These are phyloP conservation scores for Heterotis niloticus DNA, from an alignment of 2,113 vertebrate species.

Conservation along the genomic window DNA sequence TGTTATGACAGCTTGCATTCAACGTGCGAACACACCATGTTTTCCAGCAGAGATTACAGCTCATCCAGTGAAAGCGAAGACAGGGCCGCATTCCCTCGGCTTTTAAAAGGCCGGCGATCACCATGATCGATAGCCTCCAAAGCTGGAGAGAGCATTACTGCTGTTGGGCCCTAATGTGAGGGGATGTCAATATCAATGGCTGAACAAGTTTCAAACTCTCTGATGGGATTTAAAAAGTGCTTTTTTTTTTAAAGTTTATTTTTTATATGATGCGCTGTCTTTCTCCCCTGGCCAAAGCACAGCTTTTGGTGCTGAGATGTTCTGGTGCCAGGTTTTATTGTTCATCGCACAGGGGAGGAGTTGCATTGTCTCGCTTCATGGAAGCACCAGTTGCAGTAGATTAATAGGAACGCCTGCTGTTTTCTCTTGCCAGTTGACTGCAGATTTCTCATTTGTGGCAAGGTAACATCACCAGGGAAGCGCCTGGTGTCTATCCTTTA, in stretches of 20 bases:
- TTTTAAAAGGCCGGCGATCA: conserved; percentile 48
- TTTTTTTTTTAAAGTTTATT: no score
- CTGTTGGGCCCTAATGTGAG: conserved; percentile 39
- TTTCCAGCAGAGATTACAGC: conserved; percentile 42
- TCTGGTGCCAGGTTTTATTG: no score
- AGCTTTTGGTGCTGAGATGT: no score
- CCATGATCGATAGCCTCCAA: conserved; percentile 28
- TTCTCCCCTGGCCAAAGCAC: no score
- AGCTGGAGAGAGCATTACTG: conserved; percentile 25
- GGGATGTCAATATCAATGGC: conserved; percentile 33
- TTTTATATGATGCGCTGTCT: no score
- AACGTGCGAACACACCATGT: conserved; percentile 33
- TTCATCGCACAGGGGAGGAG: no score
- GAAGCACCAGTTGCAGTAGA: background rate
- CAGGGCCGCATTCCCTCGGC: conserved; percentile 34
- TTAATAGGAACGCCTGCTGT: background rate
- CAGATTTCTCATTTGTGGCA: background rate
- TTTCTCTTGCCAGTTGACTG: background rate
- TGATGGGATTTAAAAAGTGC: conserved; percentile 17
- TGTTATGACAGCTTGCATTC: conserved; percentile 25
- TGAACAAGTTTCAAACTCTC: conserved; percentile 25
- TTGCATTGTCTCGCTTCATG: background rate
- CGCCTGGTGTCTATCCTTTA: background rate
- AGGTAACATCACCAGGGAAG: background rate
- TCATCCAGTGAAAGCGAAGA: conserved; percentile 35